Conservation (phyloP, 2,113 vertebrate species). For the Rhadina sibilatrix region DNA sequence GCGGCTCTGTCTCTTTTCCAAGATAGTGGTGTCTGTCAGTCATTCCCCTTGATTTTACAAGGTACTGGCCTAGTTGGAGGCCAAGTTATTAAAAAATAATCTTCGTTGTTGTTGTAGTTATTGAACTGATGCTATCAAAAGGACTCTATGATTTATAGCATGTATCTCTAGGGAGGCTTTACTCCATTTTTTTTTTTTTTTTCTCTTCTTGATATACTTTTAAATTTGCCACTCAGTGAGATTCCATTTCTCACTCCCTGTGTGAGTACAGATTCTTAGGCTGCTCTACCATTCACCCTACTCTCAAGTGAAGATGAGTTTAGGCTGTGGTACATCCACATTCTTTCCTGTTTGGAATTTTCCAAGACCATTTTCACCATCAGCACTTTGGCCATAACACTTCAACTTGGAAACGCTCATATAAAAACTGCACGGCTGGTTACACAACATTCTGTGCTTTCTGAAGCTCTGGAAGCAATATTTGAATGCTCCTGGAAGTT, state of each 20-base stretch:
- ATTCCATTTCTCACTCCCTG: neutral
- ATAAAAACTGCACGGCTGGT: neutral
- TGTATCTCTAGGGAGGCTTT: neutral
- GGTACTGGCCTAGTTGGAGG: neutral
- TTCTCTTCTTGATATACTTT: neutral
- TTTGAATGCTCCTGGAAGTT: neutral
- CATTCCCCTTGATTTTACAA: constrained; percentile 5
- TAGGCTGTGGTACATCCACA: neutral
- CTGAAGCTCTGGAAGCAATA: neutral
- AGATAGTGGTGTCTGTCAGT: neutral
- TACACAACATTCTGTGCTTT: neutral
- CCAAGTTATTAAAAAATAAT: constrained; percentile 57
- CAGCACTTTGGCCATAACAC: neutral
- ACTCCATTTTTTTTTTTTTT: neutral
- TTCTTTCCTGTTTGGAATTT: neutral
- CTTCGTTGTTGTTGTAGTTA: constrained; percentile 28
- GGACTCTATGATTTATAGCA: constrained; percentile 16
- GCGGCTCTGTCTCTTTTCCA: neutral
- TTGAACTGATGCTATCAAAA: constrained; percentile 44
- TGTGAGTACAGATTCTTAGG: neutral
- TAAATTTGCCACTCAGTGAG: neutral
- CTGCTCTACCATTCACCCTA: neutral
- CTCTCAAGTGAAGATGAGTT: neutral
- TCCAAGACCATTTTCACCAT: neutral
- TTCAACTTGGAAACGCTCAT: neutral